Evolutionary conservation across 37 sponge, comb jelly and placozoan species (phyloP).

Genomic region (Tethya wilhelma): DNA sequence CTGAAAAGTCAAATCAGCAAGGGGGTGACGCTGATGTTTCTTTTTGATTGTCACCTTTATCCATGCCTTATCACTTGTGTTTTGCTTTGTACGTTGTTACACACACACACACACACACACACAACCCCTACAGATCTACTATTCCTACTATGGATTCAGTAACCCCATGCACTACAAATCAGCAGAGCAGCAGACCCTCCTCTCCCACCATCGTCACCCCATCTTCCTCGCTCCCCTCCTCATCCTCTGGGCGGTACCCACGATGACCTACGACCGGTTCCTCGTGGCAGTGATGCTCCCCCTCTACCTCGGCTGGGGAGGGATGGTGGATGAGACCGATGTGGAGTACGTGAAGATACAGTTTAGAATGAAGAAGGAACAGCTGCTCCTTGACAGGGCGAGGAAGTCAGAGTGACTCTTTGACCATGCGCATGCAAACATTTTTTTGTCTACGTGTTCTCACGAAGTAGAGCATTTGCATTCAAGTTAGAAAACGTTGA

Average conservation of each 20-base stretch:
- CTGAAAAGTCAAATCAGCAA: too few relatives aligned
- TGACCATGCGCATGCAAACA: too few relatives aligned
- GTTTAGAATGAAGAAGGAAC: conserved; percentile 36
- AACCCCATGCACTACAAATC: conserved; percentile 63
- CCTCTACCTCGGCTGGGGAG: conserved; percentile 67
- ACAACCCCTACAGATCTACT: conserved; percentile 46
- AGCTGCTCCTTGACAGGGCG: conserved; percentile 1
- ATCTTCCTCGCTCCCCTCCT: conserved; percentile 44
- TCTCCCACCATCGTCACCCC: conserved; percentile 70
- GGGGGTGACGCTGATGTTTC: too few relatives aligned
- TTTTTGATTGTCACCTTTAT: too few relatives aligned
- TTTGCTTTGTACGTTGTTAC: too few relatives aligned
- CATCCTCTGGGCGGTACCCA: conserved; percentile 66
- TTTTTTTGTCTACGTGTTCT: too few relatives aligned
- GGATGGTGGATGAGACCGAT: conserved; percentile 38
- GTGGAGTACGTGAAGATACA: conserved; percentile 41
- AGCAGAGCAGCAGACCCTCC: conserved; percentile 49
- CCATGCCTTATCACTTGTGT: too few relatives aligned
- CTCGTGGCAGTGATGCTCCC: conserved; percentile 67
- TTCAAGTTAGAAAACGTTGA: too few relatives aligned
- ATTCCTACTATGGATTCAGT: conserved; percentile 33
- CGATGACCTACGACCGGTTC: conserved; percentile 75
- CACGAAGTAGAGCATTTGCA: too few relatives aligned
- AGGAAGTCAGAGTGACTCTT: background rate
- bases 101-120: background rate